These are phyloP conservation scores for Archegozetes longisetosus DNA, from an alignment of 1,140 invertebrate genomes.

Conservation along the genomic window DNA sequence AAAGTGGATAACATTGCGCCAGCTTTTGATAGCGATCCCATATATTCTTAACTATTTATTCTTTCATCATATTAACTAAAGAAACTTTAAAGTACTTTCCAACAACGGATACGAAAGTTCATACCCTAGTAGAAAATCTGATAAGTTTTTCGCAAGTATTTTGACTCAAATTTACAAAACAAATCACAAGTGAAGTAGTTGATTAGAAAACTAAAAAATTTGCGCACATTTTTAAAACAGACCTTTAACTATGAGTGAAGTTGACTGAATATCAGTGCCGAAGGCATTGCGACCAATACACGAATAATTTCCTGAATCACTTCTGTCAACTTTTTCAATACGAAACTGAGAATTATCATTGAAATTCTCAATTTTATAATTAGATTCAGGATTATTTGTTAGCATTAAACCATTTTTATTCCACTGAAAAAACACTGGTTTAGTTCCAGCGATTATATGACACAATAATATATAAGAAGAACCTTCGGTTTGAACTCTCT, in stretches of 20 bases:
- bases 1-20: not conserved
- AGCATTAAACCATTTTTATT: not conserved
- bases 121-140: not conserved
- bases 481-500: not conserved
- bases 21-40: not conserved
- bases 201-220: no score
- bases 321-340: not conserved
- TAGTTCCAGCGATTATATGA: not conserved
- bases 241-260: constrained; percentile 8
- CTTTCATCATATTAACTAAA: no score
- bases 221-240: no score
- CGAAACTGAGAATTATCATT: not conserved
- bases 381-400: not conserved
- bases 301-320: constrained; percentile 2
- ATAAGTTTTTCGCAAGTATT: not conserved
- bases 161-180: not conserved
- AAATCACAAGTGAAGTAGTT: not conserved
- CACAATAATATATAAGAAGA: not conserved
- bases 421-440: not conserved
- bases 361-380: not conserved
- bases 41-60: no score
- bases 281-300: constrained; percentile 1
- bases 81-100: not conserved
- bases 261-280: constrained; percentile 4
- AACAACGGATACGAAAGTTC: no score